Evolutionary conservation across 2,888 invertebrate species (phyloP), one percentile per base, ranked within the genome.

Genomic region (Heliconius sara): DNA sequence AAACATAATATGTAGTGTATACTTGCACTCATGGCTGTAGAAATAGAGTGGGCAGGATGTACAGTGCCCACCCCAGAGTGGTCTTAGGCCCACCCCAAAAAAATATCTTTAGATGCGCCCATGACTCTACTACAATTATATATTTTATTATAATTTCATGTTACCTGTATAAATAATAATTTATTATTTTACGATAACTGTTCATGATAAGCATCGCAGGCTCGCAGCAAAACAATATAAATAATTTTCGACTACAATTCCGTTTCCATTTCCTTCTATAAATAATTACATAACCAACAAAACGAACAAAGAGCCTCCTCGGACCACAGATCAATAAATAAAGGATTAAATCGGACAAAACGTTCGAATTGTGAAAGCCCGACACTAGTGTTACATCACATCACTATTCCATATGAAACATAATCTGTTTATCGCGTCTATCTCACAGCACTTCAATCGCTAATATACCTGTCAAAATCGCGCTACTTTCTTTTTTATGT

Each of bases 401-500:
- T 34, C 9, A 47, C 75, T 68, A 47, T 75, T 75, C 68, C 68
- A 70, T 80, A 78, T 73, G 67, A 73, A 78, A 67, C 76, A 68
- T 81, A 79, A 78, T 77, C 77, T 75, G 79, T 74, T 63, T 76
- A 72, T 76, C 80, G 68, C 76, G 67, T 71, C 76, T 57, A 63
- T 68, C 75, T 52, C 60, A 52, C 57, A 78, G 57, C 70, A 74
- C 78, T 74, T 81, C 79, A 74, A 81, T 74, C 81, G 22, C 77
- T 79, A 77, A 77, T 76, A 79, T 76, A 72, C 76, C 78, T 68
- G 80, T 76, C 81, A 81, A 70, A 81, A 52, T 68, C 47, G 39
- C 16, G 52, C 73, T 66, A 78, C 81, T 81, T 81, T 81, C 81
- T 73, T 81, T 79, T 78, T 80, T 77, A 75, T 76, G 66, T 67